A percentile compares a stretch with the other conserved stretches of the same genome.
These are phyloP conservation scores for Callyntrura guangdongensis DNA, from an alignment of 2,888 invertebrate species.

Conservation along the genomic window DNA sequence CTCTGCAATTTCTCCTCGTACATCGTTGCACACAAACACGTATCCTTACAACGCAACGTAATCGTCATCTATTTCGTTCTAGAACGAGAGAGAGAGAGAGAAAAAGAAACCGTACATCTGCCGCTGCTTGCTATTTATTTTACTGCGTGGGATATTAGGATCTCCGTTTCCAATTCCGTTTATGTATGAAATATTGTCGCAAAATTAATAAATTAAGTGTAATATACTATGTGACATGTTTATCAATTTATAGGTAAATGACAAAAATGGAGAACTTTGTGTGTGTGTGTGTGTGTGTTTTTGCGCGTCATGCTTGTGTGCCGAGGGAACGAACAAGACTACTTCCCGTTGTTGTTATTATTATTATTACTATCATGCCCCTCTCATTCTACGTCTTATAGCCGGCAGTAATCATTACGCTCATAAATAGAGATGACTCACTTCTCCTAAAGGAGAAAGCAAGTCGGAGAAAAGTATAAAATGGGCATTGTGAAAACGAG, in stretches of 20 bases:
- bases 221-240: conserved; percentile 55
- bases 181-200: conserved; percentile 51
- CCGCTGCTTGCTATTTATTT: not conserved
- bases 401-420: conserved; percentile 28
- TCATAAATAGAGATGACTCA: conserved; percentile 40
- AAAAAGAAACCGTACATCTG: conserved; percentile 6
- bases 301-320: not conserved
- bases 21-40: too few species aligned
- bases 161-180: conserved; percentile 38
- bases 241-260: conserved; percentile 50
- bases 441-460: not conserved
- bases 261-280: not conserved
- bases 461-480: not conserved
- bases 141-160: not conserved
- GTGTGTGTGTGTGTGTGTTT: not conserved
- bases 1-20: too few species aligned
- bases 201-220: conserved; percentile 57
- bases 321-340: not conserved
- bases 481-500: not conserved
- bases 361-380: not conserved
- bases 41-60: too few species aligned
- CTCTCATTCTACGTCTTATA: not conserved
- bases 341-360: conserved; percentile 13
- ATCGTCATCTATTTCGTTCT: too few species aligned
- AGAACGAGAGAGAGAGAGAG: too few species aligned